phyloP scores from a whole-genome alignment of 2,797 vertebrate species.

The Sebastes trivittatus region DNA sequence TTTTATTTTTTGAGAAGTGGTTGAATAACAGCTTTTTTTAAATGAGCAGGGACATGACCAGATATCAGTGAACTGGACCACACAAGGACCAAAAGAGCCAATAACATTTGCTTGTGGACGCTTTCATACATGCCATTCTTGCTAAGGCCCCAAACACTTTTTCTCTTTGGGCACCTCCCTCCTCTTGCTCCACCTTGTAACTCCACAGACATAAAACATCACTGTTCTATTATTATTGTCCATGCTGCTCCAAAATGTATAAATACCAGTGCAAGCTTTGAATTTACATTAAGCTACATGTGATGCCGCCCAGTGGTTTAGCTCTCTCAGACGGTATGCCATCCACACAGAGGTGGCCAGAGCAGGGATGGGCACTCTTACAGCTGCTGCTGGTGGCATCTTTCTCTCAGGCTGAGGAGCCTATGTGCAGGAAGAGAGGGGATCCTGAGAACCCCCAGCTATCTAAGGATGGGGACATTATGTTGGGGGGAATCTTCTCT shows the following conservation, averaged over 20 bases:
- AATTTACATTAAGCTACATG: not conserved
- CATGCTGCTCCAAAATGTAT: constrained; percentile 33
- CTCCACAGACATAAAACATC: not conserved
- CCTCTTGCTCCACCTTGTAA: not conserved
- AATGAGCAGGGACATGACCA: not conserved
- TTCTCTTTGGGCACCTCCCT: not conserved
- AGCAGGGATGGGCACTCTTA: constrained; percentile 51
- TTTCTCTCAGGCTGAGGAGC: constrained; percentile 58
- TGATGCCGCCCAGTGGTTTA: constrained; percentile 2
- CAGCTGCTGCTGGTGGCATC: constrained; percentile 58
- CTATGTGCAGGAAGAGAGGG: constrained; percentile 62
- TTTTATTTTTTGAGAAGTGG: no score
- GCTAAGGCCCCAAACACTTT: not conserved
- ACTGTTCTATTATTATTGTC: not conserved
- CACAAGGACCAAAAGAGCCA: no score
- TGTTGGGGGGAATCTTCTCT: constrained; percentile 77
- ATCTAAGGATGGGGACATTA: constrained; percentile 74
- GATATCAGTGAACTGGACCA: not conserved
- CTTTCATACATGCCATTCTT: not conserved
- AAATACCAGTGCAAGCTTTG: constrained; percentile 34
- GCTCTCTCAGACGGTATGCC: constrained; percentile 22
- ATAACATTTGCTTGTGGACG: not conserved
- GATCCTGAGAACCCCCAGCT: constrained; percentile 67
- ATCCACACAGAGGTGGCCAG: constrained; percentile 46
- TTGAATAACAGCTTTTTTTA: not conserved